A percentile compares a stretch with the other conserved stretches of the same genome.
These are phyloP conservation scores for Quadroppia sp. DNA, from an alignment of 2,888 invertebrate genomes.

Conservation along the genomic window DNA sequence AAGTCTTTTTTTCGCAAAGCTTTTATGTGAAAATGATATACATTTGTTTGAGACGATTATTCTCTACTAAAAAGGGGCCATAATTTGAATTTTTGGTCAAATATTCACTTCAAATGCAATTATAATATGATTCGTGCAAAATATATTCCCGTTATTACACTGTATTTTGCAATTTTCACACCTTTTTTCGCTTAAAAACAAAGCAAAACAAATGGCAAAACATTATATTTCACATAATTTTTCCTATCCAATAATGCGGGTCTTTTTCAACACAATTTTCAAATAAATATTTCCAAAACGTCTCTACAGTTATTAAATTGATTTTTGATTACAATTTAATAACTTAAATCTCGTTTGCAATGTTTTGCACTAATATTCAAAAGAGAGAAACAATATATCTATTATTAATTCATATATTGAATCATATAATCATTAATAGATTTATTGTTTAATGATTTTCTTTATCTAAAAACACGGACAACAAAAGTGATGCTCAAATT, in stretches of 20 bases:
- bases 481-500: too few relatives aligned
- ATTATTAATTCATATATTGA: too few relatives aligned
- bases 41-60: not conserved
- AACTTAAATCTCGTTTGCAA: too few relatives aligned
- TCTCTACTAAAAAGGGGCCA: not conserved
- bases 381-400: too few relatives aligned
- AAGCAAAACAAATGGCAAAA: not conserved
- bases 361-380: too few relatives aligned
- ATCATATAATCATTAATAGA: too few relatives aligned
- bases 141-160: not conserved
- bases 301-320: not conserved
- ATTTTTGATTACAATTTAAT: not conserved
- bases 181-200: not conserved
- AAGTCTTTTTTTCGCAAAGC: not conserved
- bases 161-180: not conserved
- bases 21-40: slow-evolving; percentile 14
- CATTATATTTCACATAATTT: not conserved
- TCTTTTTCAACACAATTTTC: not conserved
- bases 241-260: not conserved
- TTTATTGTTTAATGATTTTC: too few relatives aligned
- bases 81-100: not conserved
- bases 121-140: slow-evolving; percentile 1
- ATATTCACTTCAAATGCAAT: slow-evolving; percentile 13
- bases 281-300: not conserved
- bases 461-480: too few relatives aligned